phyloP scores from a whole-genome alignment of 2,888 invertebrate genomes.

The Monoplex corrugatus region DNA sequence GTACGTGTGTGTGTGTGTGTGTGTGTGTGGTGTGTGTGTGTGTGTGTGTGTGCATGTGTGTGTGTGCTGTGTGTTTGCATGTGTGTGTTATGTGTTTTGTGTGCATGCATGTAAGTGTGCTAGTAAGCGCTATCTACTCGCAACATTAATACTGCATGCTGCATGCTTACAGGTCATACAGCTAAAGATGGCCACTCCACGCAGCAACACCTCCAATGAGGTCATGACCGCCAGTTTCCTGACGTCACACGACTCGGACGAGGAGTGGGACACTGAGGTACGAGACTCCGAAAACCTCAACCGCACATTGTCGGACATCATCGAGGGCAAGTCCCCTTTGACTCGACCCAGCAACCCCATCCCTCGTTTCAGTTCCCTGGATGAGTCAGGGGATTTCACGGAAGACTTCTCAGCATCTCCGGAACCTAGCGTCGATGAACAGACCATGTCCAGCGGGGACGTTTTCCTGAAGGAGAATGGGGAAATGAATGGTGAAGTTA shows the following conservation, averaged over 20 bases:
- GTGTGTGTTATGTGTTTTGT: no score
- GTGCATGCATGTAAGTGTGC: no score
- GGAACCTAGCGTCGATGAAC: background rate
- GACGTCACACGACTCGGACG: conserved; percentile 65
- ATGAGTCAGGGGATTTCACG: background rate
- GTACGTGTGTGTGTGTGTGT: no score
- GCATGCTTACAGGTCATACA: conserved; percentile 74
- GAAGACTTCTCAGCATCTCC: background rate
- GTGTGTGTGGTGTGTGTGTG: no score
- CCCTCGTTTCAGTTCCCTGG: conserved; percentile 45
- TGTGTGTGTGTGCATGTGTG: no score
- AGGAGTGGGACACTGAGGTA: conserved; percentile 68
- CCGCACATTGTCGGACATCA: conserved; percentile 74
- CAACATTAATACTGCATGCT: no score
- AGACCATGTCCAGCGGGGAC: background rate
- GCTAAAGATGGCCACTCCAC: conserved; percentile 73
- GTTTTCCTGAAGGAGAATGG: background rate
- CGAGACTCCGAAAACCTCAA: conserved; percentile 75
- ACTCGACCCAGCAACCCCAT: conserved; percentile 36
- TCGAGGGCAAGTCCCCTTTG: conserved; percentile 67
- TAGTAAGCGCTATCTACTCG: no score
- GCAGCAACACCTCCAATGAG: conserved; percentile 36
- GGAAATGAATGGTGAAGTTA: background rate
- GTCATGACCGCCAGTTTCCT: conserved; percentile 61
- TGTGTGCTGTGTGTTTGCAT: no score